phyloP scores from a whole-genome alignment of 2,888 invertebrate species.

The Drosophila anomelani region DNA sequence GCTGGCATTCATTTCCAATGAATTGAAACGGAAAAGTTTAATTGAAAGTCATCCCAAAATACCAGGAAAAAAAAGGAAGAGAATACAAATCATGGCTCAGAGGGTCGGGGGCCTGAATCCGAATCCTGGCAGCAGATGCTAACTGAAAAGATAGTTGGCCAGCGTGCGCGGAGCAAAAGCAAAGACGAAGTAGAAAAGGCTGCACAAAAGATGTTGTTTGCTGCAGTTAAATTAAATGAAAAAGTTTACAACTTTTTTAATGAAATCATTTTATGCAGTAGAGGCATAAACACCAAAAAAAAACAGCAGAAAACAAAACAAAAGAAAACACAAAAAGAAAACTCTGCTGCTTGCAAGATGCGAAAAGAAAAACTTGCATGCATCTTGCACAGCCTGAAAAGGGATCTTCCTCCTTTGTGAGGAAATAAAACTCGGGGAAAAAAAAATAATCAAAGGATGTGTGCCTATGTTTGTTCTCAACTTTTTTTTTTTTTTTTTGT shows the following conservation, averaged over 20 bases:
- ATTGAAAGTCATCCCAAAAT: constrained; percentile 64
- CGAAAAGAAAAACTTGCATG: constrained; percentile 33
- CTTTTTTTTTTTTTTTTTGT: constrained; percentile 53
- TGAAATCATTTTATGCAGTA: constrained; percentile 79
- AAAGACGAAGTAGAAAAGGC: constrained; percentile 9
- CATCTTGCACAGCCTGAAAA: constrained; percentile 48
- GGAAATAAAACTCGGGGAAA: constrained; percentile 15
- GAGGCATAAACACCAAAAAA: constrained; percentile 75
- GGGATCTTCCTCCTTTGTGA: constrained; percentile 1
- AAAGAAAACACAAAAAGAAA: constrained; percentile 17
- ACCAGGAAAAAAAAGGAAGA: neutral
- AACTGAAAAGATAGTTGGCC: constrained; percentile 45
- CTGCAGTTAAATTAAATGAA: constrained; percentile 80
- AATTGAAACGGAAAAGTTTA: constrained; percentile 73
- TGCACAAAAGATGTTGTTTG: constrained; percentile 74
- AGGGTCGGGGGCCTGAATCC: constrained; percentile 5
- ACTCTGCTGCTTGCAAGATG: constrained; percentile 17
- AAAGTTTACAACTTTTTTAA: constrained; percentile 79
- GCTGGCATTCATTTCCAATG: constrained; percentile 34
- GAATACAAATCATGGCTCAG: constrained; percentile 1
- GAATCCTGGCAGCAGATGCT: constrained; percentile 48
- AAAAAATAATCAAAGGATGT: constrained; percentile 33
- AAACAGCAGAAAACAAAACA: constrained; percentile 38
- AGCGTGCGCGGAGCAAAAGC: neutral
- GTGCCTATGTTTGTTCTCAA: constrained; percentile 50